A percentile compares a stretch with the other conserved stretches of the same genome.
Evolutionary conservation across 2,113 vertebrate species (phyloP).

Genomic region (Microcebus jonahi): DNA sequence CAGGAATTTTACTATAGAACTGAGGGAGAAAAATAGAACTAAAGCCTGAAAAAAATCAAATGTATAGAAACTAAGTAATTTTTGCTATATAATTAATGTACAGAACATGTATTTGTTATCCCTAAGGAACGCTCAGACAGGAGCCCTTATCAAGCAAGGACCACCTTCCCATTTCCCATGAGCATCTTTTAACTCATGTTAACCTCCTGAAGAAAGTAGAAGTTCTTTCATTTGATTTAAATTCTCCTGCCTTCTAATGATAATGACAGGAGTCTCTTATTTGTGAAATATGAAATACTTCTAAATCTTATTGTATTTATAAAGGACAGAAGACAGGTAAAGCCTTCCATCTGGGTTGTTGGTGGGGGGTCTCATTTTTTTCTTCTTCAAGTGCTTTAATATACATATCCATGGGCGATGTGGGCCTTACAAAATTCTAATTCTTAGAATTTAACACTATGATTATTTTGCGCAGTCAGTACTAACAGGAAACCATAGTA

Average conservation of each 20-base stretch:
- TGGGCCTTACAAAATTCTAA: neutral
- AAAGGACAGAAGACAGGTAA: conserved; percentile 26
- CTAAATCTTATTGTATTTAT: conserved; percentile 8
- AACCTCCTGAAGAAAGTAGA: neutral
- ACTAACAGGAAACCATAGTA: conserved; percentile 6
- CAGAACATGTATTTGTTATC: neutral
- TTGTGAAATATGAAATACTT: neutral
- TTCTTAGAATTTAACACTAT: neutral
- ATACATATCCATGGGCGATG: neutral
- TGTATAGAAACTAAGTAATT: conserved; percentile 7
- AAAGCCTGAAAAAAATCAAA: conserved; percentile 51
- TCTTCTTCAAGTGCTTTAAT: neutral
- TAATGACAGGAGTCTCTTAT: neutral
- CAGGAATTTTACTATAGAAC: conserved; percentile 32
- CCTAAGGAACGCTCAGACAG: neutral
- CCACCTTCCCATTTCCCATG: neutral
- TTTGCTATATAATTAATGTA: conserved; percentile 32
- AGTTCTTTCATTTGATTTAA: conserved; percentile 18
- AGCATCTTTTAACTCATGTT: neutral
- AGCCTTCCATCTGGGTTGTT: neutral
- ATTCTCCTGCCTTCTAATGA: neutral
- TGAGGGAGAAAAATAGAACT: neutral
- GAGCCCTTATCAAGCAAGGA: neutral
- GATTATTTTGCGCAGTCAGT: neutral
- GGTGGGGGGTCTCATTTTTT: neutral